phyloP scores from a whole-genome alignment of 2,113 vertebrate genomes.

The Chascanopsetta lugubris region DNA sequence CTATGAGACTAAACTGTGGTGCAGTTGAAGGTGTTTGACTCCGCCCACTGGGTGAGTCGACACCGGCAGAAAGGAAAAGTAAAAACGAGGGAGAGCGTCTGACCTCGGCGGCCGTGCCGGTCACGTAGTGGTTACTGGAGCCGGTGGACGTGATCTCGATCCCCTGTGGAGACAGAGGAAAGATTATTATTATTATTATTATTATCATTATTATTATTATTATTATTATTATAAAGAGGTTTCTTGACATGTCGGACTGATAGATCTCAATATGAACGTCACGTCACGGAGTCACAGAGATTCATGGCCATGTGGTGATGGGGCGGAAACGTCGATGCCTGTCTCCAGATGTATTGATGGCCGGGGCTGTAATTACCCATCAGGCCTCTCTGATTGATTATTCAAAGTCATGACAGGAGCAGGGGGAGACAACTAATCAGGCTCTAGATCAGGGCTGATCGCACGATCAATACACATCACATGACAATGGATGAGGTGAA shows the following conservation, averaged over 20 bases:
- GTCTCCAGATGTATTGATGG: constrained; percentile 19
- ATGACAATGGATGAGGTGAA: constrained; percentile 3
- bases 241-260: background rate
- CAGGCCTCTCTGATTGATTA: constrained; percentile 24
- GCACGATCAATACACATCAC: constrained; percentile 32
- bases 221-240: too few relatives aligned
- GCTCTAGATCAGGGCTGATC: constrained; percentile 5
- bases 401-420: constrained; percentile 1
- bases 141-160: constrained; percentile 88
- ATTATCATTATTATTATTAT: constrained; percentile 17
- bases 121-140: constrained; percentile 89
- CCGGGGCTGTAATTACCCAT: constrained; percentile 25
- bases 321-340: constrained; percentile 11
- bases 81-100: constrained; percentile 40
- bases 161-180: constrained; percentile 76
- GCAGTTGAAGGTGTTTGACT: constrained; percentile 27
- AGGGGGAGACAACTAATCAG: constrained; percentile 4
- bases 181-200: constrained; percentile 22
- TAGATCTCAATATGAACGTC: constrained; percentile 6
- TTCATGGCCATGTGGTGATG: constrained; percentile 5
- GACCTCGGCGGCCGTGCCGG: constrained; percentile 82
- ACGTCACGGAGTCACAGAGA: background rate
- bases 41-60: constrained; percentile 16
- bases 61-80: constrained; percentile 2
- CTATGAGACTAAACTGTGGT: constrained; percentile 3